phyloP scores from a whole-genome alignment of 1,140 invertebrate species.

The Drosophila tsacasi region DNA sequence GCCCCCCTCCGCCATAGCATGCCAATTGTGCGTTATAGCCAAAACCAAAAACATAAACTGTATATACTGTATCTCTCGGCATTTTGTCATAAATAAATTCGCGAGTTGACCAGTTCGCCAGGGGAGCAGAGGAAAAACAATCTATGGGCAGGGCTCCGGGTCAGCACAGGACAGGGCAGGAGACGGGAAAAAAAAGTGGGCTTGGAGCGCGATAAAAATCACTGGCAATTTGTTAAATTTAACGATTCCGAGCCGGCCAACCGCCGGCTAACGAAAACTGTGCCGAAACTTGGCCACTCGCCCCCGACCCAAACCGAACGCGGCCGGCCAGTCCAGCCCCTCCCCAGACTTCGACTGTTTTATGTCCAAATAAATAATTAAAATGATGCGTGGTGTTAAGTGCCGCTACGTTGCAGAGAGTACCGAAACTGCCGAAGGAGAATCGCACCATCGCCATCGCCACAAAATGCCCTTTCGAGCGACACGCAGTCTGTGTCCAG shows the following conservation, averaged over 20 bases:
- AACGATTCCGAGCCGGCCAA: constrained; percentile 68
- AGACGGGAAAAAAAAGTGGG: constrained; percentile 34
- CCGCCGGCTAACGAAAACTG: constrained; percentile 58
- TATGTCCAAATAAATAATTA: constrained; percentile 83
- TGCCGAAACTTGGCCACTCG: constrained; percentile 67
- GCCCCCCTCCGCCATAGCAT: constrained; percentile 51
- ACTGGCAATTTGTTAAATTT: constrained; percentile 83
- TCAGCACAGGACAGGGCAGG: constrained; percentile 21
- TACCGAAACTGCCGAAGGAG: constrained; percentile 32
- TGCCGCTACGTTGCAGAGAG: constrained; percentile 67
- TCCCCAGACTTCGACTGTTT: constrained; percentile 67
- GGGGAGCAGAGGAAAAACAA: constrained; percentile 36
- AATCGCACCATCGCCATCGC: constrained; percentile 52
- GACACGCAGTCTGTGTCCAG: constrained; percentile 62
- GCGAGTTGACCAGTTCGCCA: constrained; percentile 31
- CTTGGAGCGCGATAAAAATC: constrained; percentile 76
- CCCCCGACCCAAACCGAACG: constrained; percentile 4
- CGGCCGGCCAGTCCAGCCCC: constrained; percentile 8
- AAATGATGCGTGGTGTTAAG: constrained; percentile 83
- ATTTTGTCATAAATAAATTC: constrained; percentile 76
- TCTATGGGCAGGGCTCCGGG: constrained; percentile 71
- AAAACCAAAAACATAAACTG: constrained; percentile 47
- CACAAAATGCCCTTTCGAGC: constrained; percentile 29
- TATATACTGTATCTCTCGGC: constrained; percentile 67
- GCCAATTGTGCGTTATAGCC: constrained; percentile 67